These are phyloP conservation scores for Stenotaenia linearis DNA, from an alignment of 2,888 invertebrate species.

Conservation along the genomic window DNA sequence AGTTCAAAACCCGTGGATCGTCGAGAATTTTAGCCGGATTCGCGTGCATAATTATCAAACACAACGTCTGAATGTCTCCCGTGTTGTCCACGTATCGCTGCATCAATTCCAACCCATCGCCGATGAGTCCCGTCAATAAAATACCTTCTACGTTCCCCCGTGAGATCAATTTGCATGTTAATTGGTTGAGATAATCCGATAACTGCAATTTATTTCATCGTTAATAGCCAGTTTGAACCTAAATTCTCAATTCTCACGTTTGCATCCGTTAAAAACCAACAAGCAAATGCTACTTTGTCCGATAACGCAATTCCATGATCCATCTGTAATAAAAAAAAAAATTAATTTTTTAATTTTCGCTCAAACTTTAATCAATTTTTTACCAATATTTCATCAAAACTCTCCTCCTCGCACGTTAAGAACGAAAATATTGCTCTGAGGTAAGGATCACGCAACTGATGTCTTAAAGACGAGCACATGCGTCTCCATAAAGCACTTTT, in stretches of 20 bases:
- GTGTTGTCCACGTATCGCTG: constrained; percentile 80
- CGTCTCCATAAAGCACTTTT: constrained; percentile 71
- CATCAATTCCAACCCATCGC: constrained; percentile 70
- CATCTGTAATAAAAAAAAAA: constrained; percentile 54
- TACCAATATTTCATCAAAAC: constrained; percentile 70
- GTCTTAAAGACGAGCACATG: constrained; percentile 65
- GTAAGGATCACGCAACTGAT: constrained; percentile 80
- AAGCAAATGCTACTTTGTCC: constrained; percentile 86
- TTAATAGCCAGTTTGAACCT: too few relatives aligned
- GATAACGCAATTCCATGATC: constrained; percentile 78
- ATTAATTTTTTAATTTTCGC: background rate
- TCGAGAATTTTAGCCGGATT: constrained; percentile 64
- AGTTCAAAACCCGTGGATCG: constrained; percentile 48
- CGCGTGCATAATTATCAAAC: constrained; percentile 70
- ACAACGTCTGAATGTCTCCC: constrained; percentile 86
- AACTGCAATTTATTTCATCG: constrained; percentile 54
- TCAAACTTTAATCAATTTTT: constrained; percentile 41
- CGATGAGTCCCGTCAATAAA: constrained; percentile 60
- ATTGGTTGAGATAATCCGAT: constrained; percentile 66
- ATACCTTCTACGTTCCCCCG: constrained; percentile 78
- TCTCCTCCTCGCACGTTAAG: constrained; percentile 71
- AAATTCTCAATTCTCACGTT: constrained; percentile 41
- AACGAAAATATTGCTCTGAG: constrained; percentile 85
- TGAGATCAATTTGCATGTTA: constrained; percentile 63
- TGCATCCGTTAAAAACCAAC: constrained; percentile 73